Base-by-base conservation (phyloP, 2,797 vertebrate species). In the Coccyzus lansbergi region DNA sequence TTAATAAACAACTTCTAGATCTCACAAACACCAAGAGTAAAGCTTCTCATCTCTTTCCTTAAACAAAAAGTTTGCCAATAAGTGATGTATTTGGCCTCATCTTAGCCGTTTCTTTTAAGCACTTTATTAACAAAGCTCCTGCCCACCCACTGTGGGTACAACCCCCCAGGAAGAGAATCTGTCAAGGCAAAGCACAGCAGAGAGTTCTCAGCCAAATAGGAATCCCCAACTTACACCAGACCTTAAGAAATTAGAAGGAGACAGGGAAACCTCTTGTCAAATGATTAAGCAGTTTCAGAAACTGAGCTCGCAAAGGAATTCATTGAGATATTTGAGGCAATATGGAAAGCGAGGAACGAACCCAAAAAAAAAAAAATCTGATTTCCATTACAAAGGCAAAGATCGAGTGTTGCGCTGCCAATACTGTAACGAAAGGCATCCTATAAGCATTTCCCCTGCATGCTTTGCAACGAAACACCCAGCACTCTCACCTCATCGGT, bases 311-410 rank as follows among this genome's bases (percentile, higher is more conserved):
- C 26, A 28, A 33, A 63, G 72, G 31, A 60, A 88, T 53, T 77
- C 62, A 49, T 16, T 34, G 64, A 72, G 86, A 34, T 65, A 21
- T 20, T 85, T 67, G 84, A 94, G 67, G 80, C 34, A 28, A 79
- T 56, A 58, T 5, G 19, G 83, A 67, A 92, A 94, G 95, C 5
- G 49, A 95, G 90, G 92, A 52, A 44, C 78, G n/a, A 83, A 80
- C 90, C 88, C n/a, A n/a, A n/a, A n/a, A n/a, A n/a, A 9, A 55
- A 76, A 55, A 76, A 92, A 86, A 83, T 77, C 85, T 26, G 13
- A 78, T 95, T 95, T 96, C 92, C 79, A 83, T 92, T 77, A 86
- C 74, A 88, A 95, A 96, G 86, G 56, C 85, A 29, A 49, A 42
- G 78, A 67, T 7, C 0, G 3, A 67, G 79, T 4, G 25, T 20